These are phyloP conservation scores for Agonopterix subpropinquella DNA, from an alignment of 2,888 invertebrate genomes.

Conservation along the genomic window DNA sequence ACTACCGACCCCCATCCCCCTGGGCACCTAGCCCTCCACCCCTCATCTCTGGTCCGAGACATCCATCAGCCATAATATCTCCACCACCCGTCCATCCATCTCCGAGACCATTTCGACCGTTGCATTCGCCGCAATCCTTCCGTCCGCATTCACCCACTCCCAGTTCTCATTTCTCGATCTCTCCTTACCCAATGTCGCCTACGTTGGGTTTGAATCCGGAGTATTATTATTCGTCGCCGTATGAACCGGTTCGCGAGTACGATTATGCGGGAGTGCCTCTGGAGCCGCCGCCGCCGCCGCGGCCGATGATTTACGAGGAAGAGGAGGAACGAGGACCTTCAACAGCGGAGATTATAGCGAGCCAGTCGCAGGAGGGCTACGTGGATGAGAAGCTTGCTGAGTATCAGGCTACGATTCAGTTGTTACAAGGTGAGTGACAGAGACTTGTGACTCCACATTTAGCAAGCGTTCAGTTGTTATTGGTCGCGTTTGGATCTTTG, in stretches of 20 bases:
- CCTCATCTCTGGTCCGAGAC: constrained; percentile 78
- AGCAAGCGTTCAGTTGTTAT: no score
- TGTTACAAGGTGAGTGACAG: constrained; percentile 85
- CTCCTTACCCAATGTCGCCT: constrained; percentile 72
- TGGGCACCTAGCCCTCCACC: constrained; percentile 86
- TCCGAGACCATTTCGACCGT: constrained; percentile 65
- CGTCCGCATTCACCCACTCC: constrained; percentile 66
- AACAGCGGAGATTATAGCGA: constrained; percentile 94
- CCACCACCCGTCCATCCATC: constrained; percentile 75
- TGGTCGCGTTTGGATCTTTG: no score
- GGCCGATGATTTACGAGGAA: constrained; percentile 78
- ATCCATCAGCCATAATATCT: constrained; percentile 72
- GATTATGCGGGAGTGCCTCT: constrained; percentile 85
- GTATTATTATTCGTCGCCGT: constrained; percentile 75
- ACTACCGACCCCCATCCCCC: constrained; percentile 82
- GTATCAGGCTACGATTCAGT: constrained; percentile 93
- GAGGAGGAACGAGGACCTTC: constrained; percentile 88
- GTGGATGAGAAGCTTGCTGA: constrained; percentile 95
- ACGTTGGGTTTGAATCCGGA: constrained; percentile 77
- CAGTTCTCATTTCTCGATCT: constrained; percentile 68
- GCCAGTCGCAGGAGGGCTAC: constrained; percentile 96
- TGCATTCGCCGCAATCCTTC: constrained; percentile 61
- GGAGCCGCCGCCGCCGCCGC: constrained; percentile 85
- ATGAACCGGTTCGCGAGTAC: constrained; percentile 77
- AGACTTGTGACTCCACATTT: no score